A percentile compares a stretch with the other conserved stretches of the same genome.
These are phyloP conservation scores for Luidia sarsii DNA, from an alignment of 53 echinoderm and acorn worm genomes.

Conservation along the genomic window DNA sequence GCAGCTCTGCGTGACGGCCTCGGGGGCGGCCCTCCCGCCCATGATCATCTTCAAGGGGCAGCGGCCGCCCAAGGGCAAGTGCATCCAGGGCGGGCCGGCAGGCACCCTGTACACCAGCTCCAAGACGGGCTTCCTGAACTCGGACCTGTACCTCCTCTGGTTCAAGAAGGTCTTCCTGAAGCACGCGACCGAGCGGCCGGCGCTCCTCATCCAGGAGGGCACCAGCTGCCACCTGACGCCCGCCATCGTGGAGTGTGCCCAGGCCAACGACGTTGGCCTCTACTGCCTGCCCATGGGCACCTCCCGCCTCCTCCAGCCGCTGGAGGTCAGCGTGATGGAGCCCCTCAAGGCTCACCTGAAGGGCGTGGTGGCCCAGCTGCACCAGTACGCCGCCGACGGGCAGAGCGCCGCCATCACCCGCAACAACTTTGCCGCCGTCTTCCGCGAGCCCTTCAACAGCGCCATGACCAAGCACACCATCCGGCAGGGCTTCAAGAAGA, in stretches of 20 bases:
- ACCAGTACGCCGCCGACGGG: neutral
- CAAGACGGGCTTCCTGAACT: constrained; percentile 31
- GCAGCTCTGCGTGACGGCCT: constrained; percentile 41
- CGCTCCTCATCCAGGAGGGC: constrained; percentile 38
- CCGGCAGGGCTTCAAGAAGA: constrained; percentile 31
- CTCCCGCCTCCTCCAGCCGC: constrained; percentile 15
- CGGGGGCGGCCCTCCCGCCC: constrained; percentile 35
- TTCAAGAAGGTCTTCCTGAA: constrained; percentile 53
- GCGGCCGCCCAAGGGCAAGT: constrained; percentile 20
- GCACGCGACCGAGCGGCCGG: constrained; percentile 25
- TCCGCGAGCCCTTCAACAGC: constrained; percentile 25
- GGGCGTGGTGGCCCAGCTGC: constrained; percentile 2
- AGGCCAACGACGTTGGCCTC: constrained; percentile 25
- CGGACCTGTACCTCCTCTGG: constrained; percentile 41
- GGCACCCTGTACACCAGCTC: constrained; percentile 32
- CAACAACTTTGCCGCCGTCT: constrained; percentile 32
- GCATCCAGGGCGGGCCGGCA: constrained; percentile 14
- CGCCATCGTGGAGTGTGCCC: constrained; percentile 36
- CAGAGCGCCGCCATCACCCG: constrained; percentile 23
- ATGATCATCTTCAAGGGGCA: constrained; percentile 38
- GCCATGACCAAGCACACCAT: constrained; percentile 44
- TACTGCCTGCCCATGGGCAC: constrained; percentile 41
- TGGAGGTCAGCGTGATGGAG: constrained; percentile 44
- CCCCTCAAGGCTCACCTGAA: constrained; percentile 24
- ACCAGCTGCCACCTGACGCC: constrained; percentile 46